A percentile compares a stretch with the other conserved stretches of the same genome.
Conservation (phyloP, 2,797 vertebrate species). For the Geotrypetes seraphini region DNA sequence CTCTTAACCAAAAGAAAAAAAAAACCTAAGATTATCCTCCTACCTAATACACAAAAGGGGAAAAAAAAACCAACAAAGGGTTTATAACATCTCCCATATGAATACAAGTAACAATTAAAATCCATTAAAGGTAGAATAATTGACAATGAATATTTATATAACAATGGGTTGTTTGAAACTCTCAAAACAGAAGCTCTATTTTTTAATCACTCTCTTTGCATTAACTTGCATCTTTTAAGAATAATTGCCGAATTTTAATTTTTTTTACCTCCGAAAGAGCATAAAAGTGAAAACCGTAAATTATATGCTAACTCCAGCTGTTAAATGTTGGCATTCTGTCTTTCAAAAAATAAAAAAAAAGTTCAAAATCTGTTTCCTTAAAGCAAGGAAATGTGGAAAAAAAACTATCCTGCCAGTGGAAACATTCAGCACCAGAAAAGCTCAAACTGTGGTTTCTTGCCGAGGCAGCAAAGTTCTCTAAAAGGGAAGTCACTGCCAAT, state of each 20-base stretch:
- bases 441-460: conserved; percentile 81
- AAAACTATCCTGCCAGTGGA: conserved; percentile 84
- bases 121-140: conserved; percentile 38
- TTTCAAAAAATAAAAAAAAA: conserved; percentile 56
- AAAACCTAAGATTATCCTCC: conserved; percentile 1
- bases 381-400: conserved; percentile 87
- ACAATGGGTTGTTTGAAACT: conserved; percentile 36
- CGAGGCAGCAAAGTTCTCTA: conserved; percentile 85
- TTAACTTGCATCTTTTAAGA: conserved; percentile 27
- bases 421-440: conserved; percentile 65
- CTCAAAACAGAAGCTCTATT: conserved; percentile 22
- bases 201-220: conserved; percentile 34
- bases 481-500: conserved; percentile 82
- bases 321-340: conserved; percentile 61
- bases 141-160: conserved; percentile 46
- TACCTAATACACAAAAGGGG: conserved; percentile 22
- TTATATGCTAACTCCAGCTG: conserved; percentile 62
- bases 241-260: conserved; percentile 40
- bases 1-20: conserved; percentile 2
- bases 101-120: conserved; percentile 43
- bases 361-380: conserved; percentile 96
- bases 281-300: conserved; percentile 56
- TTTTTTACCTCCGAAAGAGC: conserved; percentile 31
- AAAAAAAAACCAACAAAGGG: conserved; percentile 33
- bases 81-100: conserved; percentile 23